These are phyloP conservation scores for Hemibagrus wyckioides DNA, from an alignment of 2,113 vertebrate species.

Conservation along the genomic window DNA sequence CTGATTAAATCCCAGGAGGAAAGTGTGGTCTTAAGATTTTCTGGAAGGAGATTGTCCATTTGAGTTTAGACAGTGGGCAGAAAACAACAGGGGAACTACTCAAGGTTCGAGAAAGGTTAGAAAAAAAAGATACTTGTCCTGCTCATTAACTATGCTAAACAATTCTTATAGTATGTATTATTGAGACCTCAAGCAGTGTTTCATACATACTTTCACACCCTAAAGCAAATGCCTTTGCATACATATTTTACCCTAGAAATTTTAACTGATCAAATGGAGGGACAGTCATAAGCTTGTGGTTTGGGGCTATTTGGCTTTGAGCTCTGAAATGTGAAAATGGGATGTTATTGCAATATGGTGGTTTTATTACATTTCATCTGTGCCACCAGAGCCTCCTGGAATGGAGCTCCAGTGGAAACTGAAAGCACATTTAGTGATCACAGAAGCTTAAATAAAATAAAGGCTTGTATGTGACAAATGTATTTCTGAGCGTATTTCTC, in stretches of 20 bases:
- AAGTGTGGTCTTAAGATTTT: neutral
- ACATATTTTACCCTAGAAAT: neutral
- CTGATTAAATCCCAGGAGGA: slow-evolving; percentile 27
- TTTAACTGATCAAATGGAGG: neutral
- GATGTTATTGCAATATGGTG: slow-evolving; percentile 15
- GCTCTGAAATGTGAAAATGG: slow-evolving; percentile 21
- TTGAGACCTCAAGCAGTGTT: no score
- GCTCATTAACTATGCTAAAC: neutral
- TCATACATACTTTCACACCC: neutral
- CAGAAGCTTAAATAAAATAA: neutral
- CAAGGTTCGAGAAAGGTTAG: slow-evolving; percentile 17
- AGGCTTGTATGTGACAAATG: slow-evolving; percentile 23
- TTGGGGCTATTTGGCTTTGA: slow-evolving; percentile 11
- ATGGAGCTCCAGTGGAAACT: neutral
- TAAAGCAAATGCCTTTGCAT: neutral
- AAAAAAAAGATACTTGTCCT: neutral
- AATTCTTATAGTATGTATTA: neutral
- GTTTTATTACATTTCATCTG: slow-evolving; percentile 19
- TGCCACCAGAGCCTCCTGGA: slow-evolving; percentile 8
- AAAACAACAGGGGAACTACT: neutral
- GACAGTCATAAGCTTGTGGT: slow-evolving; percentile 6
- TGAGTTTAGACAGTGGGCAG: neutral
- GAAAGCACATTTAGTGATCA: slow-evolving; percentile 15
- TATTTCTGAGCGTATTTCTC: neutral
- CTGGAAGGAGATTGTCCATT: neutral